Percentiles rank a stretch among this genome's conserved stretches.
These are phyloP conservation scores for Bambusicola thoracicus DNA, from an alignment of 2,113 vertebrate genomes.

Conservation along the genomic window DNA sequence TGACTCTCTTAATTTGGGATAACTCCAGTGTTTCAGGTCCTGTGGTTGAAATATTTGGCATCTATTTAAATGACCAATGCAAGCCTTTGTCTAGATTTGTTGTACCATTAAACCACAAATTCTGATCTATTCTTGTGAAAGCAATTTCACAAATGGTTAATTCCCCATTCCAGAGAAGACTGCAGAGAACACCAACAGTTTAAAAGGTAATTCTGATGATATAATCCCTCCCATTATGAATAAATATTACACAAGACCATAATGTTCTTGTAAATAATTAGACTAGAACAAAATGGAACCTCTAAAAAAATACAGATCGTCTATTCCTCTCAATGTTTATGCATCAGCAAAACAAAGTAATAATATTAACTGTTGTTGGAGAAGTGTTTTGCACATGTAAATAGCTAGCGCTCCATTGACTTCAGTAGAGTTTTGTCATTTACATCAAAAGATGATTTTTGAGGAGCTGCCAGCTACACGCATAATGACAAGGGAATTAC, in stretches of 20 bases:
- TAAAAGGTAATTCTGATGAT: neutral
- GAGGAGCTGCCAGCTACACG: neutral
- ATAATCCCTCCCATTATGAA: neutral
- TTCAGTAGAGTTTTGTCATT: neutral
- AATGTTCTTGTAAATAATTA: neutral
- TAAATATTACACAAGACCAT: neutral
- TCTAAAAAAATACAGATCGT: neutral
- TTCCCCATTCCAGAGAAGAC: neutral
- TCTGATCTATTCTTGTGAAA: neutral
- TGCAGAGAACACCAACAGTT: neutral
- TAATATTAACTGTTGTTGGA: neutral
- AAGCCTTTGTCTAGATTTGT: neutral
- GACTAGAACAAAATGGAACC: neutral
- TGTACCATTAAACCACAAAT: neutral
- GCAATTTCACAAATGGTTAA: neutral
- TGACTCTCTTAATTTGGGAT: neutral
- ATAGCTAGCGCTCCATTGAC: neutral
- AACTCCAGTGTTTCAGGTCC: neutral
- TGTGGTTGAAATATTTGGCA: neutral
- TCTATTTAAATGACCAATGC: neutral
- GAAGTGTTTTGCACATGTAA: neutral
- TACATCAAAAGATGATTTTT: neutral
- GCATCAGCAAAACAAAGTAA: neutral
- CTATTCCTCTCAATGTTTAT: neutral
- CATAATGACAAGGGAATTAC: neutral